A percentile compares a stretch with the other conserved stretches of the same genome.
Evolutionary conservation across 1,140 invertebrate genomes (phyloP).

Genomic region (Chrysomallon squamiferum): DNA sequence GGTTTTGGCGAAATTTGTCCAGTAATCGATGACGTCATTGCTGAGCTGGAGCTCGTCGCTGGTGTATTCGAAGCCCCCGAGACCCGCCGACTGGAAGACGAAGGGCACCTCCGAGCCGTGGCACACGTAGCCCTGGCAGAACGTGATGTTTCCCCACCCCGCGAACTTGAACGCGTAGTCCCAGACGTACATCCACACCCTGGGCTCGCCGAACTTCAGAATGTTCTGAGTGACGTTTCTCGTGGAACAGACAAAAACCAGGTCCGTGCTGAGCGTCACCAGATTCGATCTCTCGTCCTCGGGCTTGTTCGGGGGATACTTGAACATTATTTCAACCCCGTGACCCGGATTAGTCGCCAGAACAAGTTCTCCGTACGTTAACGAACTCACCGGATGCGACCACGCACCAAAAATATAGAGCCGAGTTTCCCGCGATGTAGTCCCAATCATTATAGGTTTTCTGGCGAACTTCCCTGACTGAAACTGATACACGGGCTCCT

Average conservation of each 20-base stretch:
- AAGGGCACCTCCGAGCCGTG: conserved; percentile 52
- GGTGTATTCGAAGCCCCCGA: conserved; percentile 27
- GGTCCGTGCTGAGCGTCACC: conserved; percentile 27
- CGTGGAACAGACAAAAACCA: conserved; percentile 32
- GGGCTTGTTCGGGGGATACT: conserved; percentile 26
- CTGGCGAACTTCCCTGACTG: conserved; percentile 13
- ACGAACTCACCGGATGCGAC: conserved; percentile 15
- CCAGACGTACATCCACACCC: conserved; percentile 40
- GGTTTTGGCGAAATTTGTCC: conserved; percentile 53
- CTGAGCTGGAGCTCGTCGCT: conserved; percentile 39
- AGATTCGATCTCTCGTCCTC: conserved; percentile 25
- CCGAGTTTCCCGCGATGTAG: conserved; percentile 31
- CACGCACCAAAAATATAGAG: conserved; percentile 37
- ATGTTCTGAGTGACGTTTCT: conserved; percentile 24
- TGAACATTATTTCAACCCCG: conserved; percentile 7
- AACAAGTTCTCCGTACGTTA: conserved; percentile 22
- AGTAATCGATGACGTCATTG: conserved; percentile 39
- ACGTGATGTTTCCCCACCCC: conserved; percentile 44
- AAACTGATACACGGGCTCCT: conserved; percentile 21
- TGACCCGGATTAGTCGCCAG: conserved; percentile 22
- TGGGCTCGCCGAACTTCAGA: conserved; percentile 11
- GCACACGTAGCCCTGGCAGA: conserved; percentile 45
- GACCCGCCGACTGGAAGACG: conserved; percentile 36
- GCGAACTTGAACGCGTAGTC: conserved; percentile 45
- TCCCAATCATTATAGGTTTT: conserved; percentile 35